These are phyloP conservation scores for Hippolais icterina DNA, from an alignment of 2,113 vertebrate species.

Conservation along the genomic window DNA sequence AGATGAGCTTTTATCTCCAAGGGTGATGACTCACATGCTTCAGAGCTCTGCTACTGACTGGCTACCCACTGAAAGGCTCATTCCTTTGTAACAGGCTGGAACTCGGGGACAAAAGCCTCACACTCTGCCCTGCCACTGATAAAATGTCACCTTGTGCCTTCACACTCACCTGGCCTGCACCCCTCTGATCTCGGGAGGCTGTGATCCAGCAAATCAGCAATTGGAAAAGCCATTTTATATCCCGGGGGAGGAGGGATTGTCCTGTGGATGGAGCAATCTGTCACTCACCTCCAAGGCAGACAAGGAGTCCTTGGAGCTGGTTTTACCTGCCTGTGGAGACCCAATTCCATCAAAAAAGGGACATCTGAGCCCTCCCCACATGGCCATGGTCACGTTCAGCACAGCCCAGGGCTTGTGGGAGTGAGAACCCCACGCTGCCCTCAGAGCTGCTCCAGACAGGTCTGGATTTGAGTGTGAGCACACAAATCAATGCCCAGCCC, in stretches of 20 bases:
- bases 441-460: not conserved
- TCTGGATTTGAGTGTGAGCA: not conserved
- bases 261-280: not conserved
- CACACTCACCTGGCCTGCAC: not conserved
- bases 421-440: accelerated
- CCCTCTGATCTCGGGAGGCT: not conserved
- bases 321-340: not conserved
- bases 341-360: not conserved
- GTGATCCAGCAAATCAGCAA: not conserved
- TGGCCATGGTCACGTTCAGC: accelerated
- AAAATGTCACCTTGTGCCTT: not conserved
- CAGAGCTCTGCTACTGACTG: not conserved
- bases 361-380: not conserved
- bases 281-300: not conserved
- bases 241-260: not conserved
- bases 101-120: not conserved
- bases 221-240: not conserved
- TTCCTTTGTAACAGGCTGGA: not conserved
- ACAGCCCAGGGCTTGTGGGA: not conserved
- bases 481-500: not conserved
- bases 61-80: not conserved
- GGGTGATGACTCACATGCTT: not conserved
- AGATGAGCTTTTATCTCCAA: not conserved
- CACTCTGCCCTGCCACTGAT: not conserved
- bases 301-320: not conserved